A percentile compares a stretch with the other conserved stretches of the same genome.
These are phyloP conservation scores for Idris sp. DNA, from an alignment of 1,140 invertebrate genomes.

Conservation along the genomic window DNA sequence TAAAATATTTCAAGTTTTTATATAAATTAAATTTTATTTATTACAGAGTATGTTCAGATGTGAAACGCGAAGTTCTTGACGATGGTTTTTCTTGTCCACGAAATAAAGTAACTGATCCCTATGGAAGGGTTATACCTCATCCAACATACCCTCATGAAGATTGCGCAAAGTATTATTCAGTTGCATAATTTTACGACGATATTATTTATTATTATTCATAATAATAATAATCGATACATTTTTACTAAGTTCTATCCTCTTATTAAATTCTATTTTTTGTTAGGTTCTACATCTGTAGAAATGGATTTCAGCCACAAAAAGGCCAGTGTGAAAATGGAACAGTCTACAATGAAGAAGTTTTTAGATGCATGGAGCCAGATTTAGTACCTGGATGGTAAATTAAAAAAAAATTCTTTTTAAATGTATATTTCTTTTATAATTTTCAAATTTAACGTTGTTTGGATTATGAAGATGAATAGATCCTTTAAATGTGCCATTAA, in stretches of 20 bases:
- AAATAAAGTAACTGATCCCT: constrained; percentile 83
- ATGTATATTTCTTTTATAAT: not conserved
- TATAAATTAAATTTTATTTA: too few species aligned
- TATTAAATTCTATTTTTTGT: too few species aligned
- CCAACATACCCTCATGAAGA: constrained; percentile 90
- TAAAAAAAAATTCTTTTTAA: constrained; percentile 1
- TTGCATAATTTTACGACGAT: too few species aligned
- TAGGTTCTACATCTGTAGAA: constrained; percentile 90
- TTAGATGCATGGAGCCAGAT: constrained; percentile 89
- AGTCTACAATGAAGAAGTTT: constrained; percentile 89
- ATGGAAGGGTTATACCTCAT: constrained; percentile 85
- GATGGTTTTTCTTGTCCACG: constrained; percentile 89
- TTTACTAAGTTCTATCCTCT: too few species aligned
- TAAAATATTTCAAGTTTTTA: too few species aligned
- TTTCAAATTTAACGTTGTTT: constrained; percentile 4
- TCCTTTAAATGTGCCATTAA: too few species aligned
- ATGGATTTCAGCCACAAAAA: constrained; percentile 86
- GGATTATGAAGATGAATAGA: too few species aligned
- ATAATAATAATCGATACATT: too few species aligned
- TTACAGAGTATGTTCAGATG: constrained; percentile 79
- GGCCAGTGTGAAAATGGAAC: constrained; percentile 86
- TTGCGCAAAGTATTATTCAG: constrained; percentile 91
- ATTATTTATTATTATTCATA: too few species aligned
- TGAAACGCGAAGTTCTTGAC: constrained; percentile 84
- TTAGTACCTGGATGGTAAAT: constrained; percentile 83